Base-by-base conservation (phyloP, 2,113 vertebrate genomes). In the Rhodinocichla rosea region DNA sequence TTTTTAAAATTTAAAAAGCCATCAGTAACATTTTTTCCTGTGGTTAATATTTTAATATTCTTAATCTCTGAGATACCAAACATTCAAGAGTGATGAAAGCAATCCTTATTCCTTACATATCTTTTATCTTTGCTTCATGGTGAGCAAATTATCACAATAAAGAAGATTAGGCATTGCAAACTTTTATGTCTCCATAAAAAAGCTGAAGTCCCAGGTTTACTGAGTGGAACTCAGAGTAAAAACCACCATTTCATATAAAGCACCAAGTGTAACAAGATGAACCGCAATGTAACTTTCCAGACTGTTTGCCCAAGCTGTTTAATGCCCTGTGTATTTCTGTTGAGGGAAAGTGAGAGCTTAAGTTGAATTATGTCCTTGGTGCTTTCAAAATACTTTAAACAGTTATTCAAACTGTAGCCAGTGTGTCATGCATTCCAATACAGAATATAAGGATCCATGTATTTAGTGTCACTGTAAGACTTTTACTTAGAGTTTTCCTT, bases 311-410 rank as follows among this genome's bases (percentile, higher is more conserved):
- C 92, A 94, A 83, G 67, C 37, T 79, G 81, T 73, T 94, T 91
- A 79, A 91, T 45, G 53, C 67, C 74, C 82, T 91, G 62, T 73
- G 90, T 82, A 79, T 85, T 94, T 94, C 87, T 83, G 82, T 13
- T 26, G 49, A 82, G 87, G 81, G 53, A 84, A 95, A 90, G 65
- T 47, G 53, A 93, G 88, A 93, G 57, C 37, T 91, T 79, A 83
- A 85, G 14, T 79, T 96, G 90, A 97, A 79, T 96, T 95, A 96
- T 79, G 78, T 75, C 62, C 50, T 85, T 65, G 88, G 88, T 94
- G 78, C 86, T 92, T 92, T 96, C 62, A 78, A 94, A 97, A 94
- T 75, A 78, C 44, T 82, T 93, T 45, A 65, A 95, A 83, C 33
- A 76, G 92, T 77, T 83, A 57, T 55, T 88, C 67, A 39, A 83